Evolutionary conservation across 2,113 vertebrate species (phyloP).

Genomic region (Pelecanoides urinatrix): DNA sequence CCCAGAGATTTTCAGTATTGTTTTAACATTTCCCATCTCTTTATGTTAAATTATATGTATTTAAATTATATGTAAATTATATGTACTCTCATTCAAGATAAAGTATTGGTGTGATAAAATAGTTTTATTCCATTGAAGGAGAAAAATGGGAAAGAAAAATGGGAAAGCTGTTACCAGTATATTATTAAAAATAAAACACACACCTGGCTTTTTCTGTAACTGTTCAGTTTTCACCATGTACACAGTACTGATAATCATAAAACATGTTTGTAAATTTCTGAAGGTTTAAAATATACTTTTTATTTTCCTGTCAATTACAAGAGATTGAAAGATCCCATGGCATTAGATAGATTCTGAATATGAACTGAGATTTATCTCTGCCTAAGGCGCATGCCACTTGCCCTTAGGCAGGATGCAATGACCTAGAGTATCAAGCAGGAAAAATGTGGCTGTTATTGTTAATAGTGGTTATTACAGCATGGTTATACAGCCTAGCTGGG

Average conservation of each 20-base stretch:
- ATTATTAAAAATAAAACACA: neutral
- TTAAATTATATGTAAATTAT: neutral
- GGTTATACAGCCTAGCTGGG: neutral
- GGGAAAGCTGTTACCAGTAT: neutral
- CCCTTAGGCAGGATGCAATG: neutral
- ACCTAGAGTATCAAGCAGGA: neutral
- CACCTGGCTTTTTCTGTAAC: neutral
- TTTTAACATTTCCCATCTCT: neutral
- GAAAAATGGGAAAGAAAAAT: neutral
- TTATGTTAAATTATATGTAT: neutral
- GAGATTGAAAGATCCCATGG: neutral
- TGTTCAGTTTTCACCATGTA: neutral
- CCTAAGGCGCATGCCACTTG: neutral
- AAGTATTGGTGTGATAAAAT: neutral
- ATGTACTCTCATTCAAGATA: neutral
- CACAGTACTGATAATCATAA: neutral
- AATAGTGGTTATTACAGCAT: neutral
- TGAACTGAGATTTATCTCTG: neutral
- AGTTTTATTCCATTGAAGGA: neutral
- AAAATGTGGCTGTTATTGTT: neutral
- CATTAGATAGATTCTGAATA: neutral
- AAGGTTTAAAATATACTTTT: neutral
- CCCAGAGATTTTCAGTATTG: neutral
- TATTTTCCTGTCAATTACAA: neutral
- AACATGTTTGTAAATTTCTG: neutral